Conservation (phyloP, 2,113 vertebrate species). For the Grus americana region DNA sequence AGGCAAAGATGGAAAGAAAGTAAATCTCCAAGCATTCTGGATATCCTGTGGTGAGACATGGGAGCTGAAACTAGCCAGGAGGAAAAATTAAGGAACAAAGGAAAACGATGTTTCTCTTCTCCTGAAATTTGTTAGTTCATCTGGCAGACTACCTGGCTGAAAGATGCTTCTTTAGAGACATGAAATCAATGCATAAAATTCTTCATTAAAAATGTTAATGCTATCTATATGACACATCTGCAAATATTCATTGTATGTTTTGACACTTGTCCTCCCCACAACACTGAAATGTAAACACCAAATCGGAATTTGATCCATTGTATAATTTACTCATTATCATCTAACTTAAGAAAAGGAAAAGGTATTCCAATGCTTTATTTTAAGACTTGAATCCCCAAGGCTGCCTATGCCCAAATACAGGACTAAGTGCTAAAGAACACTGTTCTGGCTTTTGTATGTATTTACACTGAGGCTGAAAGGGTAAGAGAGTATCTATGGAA, state of each 20-base stretch:
- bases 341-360: not conserved
- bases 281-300: not conserved
- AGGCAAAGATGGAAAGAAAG: not conserved
- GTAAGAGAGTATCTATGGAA: not conserved
- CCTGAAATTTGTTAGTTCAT: not conserved
- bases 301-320: not conserved
- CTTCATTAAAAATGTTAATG: not conserved
- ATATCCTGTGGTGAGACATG: not conserved
- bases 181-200: not conserved
- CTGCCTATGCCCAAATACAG: not conserved
- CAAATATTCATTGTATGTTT: not conserved
- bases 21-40: not conserved
- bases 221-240: not conserved
- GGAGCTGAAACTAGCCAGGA: not conserved
- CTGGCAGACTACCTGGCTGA: not conserved
- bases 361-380: not conserved
- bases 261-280: not conserved
- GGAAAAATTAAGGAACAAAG: not conserved
- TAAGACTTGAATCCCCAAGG: not conserved
- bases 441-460: not conserved
- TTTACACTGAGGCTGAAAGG: not conserved
- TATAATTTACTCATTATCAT: not conserved
- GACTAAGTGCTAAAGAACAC: not conserved
- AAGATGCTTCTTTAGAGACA: not conserved
- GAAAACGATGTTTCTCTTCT: not conserved